Percentiles rank a stretch among this genome's conserved stretches.
These are phyloP conservation scores for Etia nguti DNA, from an alignment of 2,113 vertebrate species.

Conservation along the genomic window DNA sequence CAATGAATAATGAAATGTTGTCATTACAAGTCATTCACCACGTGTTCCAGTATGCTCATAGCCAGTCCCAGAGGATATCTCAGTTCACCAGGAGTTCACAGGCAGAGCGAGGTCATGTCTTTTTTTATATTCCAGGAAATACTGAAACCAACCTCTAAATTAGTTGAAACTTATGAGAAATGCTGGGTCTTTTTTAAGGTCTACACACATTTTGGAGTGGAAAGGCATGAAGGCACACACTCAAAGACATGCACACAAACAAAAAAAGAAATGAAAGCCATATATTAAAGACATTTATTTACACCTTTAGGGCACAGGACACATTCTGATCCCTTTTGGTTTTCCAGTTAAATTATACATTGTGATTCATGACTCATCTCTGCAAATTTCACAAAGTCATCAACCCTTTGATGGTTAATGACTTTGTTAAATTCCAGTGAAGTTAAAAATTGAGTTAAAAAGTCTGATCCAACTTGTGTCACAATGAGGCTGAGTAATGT, in stretches of 20 bases:
- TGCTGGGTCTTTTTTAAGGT: not conserved
- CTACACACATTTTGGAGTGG: not conserved
- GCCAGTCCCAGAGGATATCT: not conserved
- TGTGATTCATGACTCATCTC: no score
- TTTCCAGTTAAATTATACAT: not conserved
- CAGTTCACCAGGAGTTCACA: slow-evolving; percentile 12
- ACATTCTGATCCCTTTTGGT: not conserved
- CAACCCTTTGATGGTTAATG: not conserved
- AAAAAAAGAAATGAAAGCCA: not conserved
- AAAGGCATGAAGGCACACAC: not conserved
- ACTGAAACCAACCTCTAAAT: not conserved
- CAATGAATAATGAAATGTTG: not conserved
- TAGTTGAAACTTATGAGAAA: not conserved
- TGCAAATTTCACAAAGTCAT: not conserved
- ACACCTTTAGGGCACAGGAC: not conserved
- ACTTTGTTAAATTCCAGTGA: not conserved
- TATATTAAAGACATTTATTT: not conserved
- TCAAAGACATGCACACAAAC: not conserved
- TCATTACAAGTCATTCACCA: not conserved
- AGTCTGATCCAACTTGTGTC: not conserved
- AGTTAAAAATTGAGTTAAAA: not conserved
- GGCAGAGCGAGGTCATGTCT: not conserved
- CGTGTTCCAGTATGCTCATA: not conserved
- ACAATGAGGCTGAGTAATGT: not conserved
- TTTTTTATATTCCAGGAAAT: slow-evolving; percentile 4